These are phyloP conservation scores for Bemisia tabaci DNA, from an alignment of 1,140 invertebrate genomes.

Conservation along the genomic window DNA sequence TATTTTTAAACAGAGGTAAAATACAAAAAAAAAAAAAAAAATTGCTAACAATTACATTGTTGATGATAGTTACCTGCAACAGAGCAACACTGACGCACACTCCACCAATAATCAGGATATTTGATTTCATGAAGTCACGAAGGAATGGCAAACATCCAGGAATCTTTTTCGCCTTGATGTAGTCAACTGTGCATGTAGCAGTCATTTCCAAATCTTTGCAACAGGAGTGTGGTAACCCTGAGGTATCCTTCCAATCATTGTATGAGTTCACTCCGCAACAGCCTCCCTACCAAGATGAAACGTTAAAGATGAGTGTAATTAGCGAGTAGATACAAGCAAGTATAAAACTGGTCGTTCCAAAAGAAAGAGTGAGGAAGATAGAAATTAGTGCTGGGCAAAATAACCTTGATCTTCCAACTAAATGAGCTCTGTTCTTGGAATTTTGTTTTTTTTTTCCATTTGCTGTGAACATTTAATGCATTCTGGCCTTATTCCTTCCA, in stretches of 20 bases:
- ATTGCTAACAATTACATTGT: no score
- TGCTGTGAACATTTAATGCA: no score
- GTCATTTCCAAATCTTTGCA: constrained; percentile 42
- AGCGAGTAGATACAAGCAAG: no score
- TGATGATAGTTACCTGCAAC: constrained; percentile 50
- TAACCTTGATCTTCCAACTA: no score
- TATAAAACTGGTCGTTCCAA: no score
- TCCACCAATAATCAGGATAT: constrained; percentile 54
- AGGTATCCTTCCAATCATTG: constrained; percentile 51
- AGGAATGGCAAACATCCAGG: constrained; percentile 51
- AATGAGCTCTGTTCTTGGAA: no score
- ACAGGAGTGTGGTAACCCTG: constrained; percentile 33
- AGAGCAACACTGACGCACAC: constrained; percentile 63
- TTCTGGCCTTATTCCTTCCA: no score
- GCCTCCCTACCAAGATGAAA: constrained; percentile 40
- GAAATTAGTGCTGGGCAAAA: no score
- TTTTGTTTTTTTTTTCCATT: no score
- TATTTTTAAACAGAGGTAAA: no score
- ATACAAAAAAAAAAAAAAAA: no score
- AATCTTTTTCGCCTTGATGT: constrained; percentile 24
- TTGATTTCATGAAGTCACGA: constrained; percentile 44
- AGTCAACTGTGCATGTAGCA: constrained; percentile 37
- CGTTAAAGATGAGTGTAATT: background rate
- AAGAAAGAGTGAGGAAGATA: no score
- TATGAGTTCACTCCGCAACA: constrained; percentile 62